Evolutionary conservation across 2,888 invertebrate species (phyloP), one percentile per base, ranked within the genome.

Genomic region (Nysson spinosus): DNA sequence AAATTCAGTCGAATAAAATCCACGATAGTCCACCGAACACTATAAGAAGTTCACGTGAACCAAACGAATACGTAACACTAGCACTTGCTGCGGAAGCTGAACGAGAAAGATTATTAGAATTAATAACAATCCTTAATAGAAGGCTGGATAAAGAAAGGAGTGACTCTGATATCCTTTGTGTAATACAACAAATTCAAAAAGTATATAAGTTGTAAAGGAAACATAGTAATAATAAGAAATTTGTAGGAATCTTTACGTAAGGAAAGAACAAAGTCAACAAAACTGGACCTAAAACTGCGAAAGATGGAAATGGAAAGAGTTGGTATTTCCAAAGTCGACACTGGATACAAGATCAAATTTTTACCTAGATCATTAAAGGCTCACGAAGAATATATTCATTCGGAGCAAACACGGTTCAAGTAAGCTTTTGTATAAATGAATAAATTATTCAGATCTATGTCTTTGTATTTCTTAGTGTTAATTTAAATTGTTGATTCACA

Each of bases 11-110:
- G 5, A 55, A 14, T 12, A 35, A 17, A 20, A 22, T 34, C 2
- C 37, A 61, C 4, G 42, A 22, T 3, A 74, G 54, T 42, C 58
- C 70, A 11, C 19, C 46, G 2, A 44, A 32, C 7, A 71, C 60
- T 22, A 58, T 65, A n/a, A 69, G 62, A 51, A 66, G 43, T 16
- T 49, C 17, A 0, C 62, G 58, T 9, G 77, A 81, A 14, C 72
- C 78, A 1, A 81, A 82, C 69, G 85, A 85, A 58, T 83, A 82
- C 42, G 79, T 83, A 1, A 80, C 89, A 4, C 88, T 90, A 87
- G 89, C 90, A 71, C 88, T 89, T 2, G 90, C 90, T 0, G 89
- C 91, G 0, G 91, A 93, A 80, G 90, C 90, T 37, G 93, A 93
- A 86, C 89, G 91, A 11, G 88, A 90, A 57, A 88, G 90, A 42